Conservation (phyloP, 2,113 vertebrate species). For the Shinisaurus crocodilurus region DNA sequence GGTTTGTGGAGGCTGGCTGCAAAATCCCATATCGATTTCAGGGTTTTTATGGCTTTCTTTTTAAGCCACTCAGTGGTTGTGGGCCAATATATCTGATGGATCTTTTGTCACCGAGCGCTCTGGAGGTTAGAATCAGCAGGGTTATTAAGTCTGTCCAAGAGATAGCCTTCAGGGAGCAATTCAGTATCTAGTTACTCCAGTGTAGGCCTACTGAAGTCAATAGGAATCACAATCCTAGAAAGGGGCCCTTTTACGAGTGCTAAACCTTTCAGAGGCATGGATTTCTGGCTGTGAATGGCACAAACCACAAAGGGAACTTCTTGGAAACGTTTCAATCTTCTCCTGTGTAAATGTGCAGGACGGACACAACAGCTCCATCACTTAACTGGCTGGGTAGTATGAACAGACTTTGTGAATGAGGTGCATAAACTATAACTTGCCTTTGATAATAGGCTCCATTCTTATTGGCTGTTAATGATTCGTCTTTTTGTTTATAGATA, state of each 20-base stretch:
- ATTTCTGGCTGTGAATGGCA: neutral
- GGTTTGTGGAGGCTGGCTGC: neutral
- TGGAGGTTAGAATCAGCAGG: conserved; percentile 26
- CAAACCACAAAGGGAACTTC: neutral
- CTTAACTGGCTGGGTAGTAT: neutral
- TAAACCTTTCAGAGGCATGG: neutral
- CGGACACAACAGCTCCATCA: no score
- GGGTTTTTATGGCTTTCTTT: conserved; percentile 30
- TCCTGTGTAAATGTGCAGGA: neutral
- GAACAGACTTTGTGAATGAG: neutral
- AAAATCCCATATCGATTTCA: conserved; percentile 40
- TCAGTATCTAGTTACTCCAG: neutral
- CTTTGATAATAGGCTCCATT: neutral
- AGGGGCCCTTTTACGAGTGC: neutral
- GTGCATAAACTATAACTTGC: no score
- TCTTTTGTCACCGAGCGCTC: neutral
- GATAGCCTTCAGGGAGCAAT: neutral
- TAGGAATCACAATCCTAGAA: neutral
- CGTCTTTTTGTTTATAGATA: no score
- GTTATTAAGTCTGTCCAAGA: conserved; percentile 25
- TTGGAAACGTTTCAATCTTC: neutral
- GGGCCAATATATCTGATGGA: neutral
- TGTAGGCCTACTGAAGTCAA: neutral
- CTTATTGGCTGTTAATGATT: neutral
- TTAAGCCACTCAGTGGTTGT: neutral